A percentile compares a stretch with the other conserved stretches of the same genome.
Conservation (phyloP, 2,797 vertebrate species). For the Micropoecilia bifurca region DNA sequence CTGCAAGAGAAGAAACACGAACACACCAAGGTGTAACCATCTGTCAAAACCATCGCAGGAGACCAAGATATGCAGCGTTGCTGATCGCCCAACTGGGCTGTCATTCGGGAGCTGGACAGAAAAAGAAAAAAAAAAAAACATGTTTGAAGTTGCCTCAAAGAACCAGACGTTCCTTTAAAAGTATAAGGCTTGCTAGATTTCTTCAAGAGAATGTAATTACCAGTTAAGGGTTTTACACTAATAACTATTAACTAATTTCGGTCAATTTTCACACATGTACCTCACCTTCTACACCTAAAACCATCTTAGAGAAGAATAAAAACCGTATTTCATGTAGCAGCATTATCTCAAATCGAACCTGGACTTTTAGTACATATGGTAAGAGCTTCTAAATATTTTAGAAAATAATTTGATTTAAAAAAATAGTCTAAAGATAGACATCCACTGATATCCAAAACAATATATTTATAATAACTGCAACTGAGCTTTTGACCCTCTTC, state of each 20-base stretch:
- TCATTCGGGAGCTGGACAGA: conserved; percentile 36
- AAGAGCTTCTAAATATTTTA: background rate
- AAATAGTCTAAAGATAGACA: background rate
- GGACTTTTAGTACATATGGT: background rate
- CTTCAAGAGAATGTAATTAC: conserved; percentile 39
- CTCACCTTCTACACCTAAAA: background rate
- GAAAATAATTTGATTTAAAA: background rate
- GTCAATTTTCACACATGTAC: background rate
- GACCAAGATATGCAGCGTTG: conserved; percentile 71
- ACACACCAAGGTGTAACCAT: conserved; percentile 74
- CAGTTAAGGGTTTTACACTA: background rate
- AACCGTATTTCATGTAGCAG: background rate
- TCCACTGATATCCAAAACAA: background rate
- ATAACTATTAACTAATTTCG: background rate
- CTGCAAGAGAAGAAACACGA: conserved; percentile 57
- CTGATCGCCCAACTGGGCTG: conserved; percentile 65
- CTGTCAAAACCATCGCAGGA: conserved; percentile 68
- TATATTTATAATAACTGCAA: background rate
- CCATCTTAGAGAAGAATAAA: background rate
- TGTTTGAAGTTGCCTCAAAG: conserved; percentile 69
- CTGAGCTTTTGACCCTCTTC: background rate
- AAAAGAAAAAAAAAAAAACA: conserved; percentile 13
- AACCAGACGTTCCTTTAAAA: conserved; percentile 56
- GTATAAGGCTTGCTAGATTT: conserved; percentile 30
- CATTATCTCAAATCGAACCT: background rate